phyloP scores from a whole-genome alignment of 2,888 invertebrate genomes.

The Minunthozetes semirufus region DNA sequence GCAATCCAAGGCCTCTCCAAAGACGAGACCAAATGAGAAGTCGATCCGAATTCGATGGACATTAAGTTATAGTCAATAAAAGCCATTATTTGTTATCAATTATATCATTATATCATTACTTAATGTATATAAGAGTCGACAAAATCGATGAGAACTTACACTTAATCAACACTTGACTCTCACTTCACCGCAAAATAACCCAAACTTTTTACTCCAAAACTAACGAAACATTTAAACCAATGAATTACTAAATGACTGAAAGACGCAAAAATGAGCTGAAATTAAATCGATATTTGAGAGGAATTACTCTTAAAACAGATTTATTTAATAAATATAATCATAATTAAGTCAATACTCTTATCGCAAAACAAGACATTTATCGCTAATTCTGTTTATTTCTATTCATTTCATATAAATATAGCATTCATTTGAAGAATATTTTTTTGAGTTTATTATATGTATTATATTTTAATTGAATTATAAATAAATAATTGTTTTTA shows the following conservation, averaged over 20 bases:
- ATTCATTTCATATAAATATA: neutral
- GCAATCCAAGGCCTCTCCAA: conserved; percentile 26
- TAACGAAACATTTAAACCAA: neutral
- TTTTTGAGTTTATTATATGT: neutral
- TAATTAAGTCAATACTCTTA: conserved; percentile 26
- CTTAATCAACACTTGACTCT: neutral
- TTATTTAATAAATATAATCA: neutral
- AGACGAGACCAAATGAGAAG: neutral
- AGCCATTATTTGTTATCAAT: conserved; percentile 1
- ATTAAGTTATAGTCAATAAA: conserved; percentile 6
- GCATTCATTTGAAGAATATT: neutral
- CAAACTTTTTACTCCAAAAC: neutral
- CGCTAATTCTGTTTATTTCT: neutral
- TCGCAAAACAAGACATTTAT: neutral
- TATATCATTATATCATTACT: too few relatives aligned
- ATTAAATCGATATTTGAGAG: too few relatives aligned
- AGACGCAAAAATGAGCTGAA: too few relatives aligned
- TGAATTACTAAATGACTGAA: too few relatives aligned
- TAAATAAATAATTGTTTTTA: too few relatives aligned
- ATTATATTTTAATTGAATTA: too few relatives aligned
- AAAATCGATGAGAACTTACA: neutral
- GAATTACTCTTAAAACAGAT: neutral
- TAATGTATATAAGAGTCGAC: conserved; percentile 10
- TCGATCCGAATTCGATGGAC: neutral
- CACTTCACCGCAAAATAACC: neutral